phyloP scores from a whole-genome alignment of 2,797 vertebrate species.

The Enteromius viviparus region DNA sequence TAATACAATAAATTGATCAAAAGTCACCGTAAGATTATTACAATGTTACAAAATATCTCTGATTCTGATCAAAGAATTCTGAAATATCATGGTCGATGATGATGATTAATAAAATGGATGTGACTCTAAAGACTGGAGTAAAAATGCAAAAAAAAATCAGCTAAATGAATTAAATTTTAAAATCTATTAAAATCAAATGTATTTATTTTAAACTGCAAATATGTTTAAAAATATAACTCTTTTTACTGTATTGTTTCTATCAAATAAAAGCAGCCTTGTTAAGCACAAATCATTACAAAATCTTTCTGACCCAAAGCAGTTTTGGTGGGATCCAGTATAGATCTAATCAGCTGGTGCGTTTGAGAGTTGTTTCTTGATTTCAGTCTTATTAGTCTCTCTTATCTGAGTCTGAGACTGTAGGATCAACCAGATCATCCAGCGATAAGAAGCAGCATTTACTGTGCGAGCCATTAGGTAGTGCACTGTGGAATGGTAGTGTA shows the following conservation, averaged over 20 bases:
- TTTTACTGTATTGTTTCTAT: not conserved
- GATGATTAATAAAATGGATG: too few species aligned
- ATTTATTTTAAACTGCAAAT: not conserved
- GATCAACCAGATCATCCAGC: not conserved
- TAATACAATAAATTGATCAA: not conserved
- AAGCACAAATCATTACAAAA: not conserved
- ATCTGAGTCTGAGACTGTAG: not conserved
- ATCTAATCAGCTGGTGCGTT: not conserved
- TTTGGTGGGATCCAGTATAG: not conserved
- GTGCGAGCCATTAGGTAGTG: not conserved
- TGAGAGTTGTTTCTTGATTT: not conserved
- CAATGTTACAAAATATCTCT: not conserved
- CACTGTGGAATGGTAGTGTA: not conserved
- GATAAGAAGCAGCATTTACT: not conserved
- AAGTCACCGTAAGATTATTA: not conserved
- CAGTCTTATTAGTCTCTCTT: conserved; percentile 10
- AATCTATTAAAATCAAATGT: not conserved
- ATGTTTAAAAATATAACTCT: not conserved
- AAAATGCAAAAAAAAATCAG: not conserved
- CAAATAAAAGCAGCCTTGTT: not conserved
- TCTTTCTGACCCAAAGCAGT: not conserved
- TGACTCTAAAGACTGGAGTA: not conserved
- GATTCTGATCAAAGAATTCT: not conserved
- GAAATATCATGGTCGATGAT: not conserved
- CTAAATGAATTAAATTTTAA: not conserved